Conservation (phyloP, 1,140 invertebrate species). For the Drosophila watanabei region DNA sequence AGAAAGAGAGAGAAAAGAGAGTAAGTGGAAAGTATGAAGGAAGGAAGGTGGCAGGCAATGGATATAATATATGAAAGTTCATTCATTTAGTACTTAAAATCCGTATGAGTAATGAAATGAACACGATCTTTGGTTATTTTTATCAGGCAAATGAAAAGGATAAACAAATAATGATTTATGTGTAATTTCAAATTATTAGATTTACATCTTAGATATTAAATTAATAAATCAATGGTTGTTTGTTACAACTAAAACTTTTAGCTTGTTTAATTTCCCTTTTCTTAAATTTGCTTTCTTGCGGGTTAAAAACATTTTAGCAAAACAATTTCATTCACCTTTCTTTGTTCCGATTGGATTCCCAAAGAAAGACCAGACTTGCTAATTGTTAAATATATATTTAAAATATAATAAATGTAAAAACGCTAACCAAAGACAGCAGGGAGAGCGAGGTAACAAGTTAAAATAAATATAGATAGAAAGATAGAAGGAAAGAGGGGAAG, state of each 20-base stretch:
- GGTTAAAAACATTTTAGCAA: conserved; percentile 13
- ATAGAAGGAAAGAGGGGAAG: background rate
- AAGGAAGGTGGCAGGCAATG: conserved; percentile 5
- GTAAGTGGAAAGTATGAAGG: conserved; percentile 1
- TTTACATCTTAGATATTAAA: background rate
- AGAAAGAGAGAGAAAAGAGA: background rate
- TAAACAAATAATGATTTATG: background rate
- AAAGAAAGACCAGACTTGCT: conserved; percentile 27
- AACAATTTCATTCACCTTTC: conserved; percentile 9
- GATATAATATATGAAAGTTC: background rate
- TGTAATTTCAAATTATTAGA: background rate
- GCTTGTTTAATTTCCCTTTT: background rate
- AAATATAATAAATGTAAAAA: conserved; percentile 22
- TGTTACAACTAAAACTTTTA: background rate
- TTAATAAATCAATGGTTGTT: background rate
- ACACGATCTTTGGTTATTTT: conserved; percentile 16
- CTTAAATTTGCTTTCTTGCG: background rate
- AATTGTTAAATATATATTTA: conserved; percentile 44
- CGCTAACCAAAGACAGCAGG: background rate
- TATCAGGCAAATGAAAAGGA: background rate
- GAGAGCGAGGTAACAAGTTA: background rate
- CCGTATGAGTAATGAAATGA: background rate
- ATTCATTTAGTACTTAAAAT: conserved; percentile 11
- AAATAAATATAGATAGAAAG: conserved; percentile 1
- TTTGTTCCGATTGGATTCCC: conserved; percentile 14